Percentiles rank a stretch among this genome's conserved stretches.
These are phyloP conservation scores for Yponomeuta sedellus DNA, from an alignment of 2,888 invertebrate genomes.

Conservation along the genomic window DNA sequence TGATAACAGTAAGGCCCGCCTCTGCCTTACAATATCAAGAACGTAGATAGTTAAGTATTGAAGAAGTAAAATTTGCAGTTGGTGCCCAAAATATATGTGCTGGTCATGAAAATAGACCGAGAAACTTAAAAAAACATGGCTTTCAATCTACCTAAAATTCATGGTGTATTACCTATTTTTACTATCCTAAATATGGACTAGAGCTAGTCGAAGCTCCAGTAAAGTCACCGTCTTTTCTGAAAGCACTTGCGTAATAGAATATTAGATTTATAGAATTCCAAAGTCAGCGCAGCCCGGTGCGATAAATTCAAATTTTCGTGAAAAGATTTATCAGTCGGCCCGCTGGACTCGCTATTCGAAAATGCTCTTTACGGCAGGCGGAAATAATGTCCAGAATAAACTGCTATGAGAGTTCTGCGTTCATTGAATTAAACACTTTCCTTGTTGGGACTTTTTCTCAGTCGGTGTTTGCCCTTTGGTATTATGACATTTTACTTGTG, in stretches of 20 bases:
- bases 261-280: constrained; percentile 2
- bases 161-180: too few species aligned
- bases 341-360: neutral
- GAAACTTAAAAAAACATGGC: too few species aligned
- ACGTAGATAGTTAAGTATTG: too few species aligned
- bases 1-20: too few species aligned
- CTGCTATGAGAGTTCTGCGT: neutral
- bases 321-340: neutral
- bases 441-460: neutral
- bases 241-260: neutral
- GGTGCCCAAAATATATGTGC: too few species aligned
- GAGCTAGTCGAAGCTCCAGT: neutral
- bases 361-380: neutral
- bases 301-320: constrained; percentile 1
- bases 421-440: neutral
- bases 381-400: neutral
- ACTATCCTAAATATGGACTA: neutral
- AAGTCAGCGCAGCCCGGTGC: neutral
- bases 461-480: neutral
- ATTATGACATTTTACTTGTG: neutral
- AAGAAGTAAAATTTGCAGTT: too few species aligned
- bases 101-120: too few species aligned
- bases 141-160: too few species aligned
- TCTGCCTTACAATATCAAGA: too few species aligned
- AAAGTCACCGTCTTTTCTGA: neutral